A percentile compares a stretch with the other conserved stretches of the same genome.
Conservation (phyloP, 2,797 vertebrate species). For the Pyrocephalus nanus region DNA sequence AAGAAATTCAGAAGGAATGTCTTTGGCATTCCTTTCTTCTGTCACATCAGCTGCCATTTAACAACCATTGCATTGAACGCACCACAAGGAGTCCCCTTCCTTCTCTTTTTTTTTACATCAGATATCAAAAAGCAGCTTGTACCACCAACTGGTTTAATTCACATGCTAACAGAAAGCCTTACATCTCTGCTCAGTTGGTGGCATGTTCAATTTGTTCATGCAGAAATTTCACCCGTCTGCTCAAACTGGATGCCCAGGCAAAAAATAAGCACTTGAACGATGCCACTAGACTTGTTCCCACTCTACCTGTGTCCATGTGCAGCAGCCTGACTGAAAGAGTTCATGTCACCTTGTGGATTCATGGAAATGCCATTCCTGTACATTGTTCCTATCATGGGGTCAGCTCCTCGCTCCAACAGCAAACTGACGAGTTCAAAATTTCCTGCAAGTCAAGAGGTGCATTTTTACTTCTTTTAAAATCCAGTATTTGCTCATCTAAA, state of each 20-base stretch:
- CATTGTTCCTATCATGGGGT: slow-evolving; percentile 96
- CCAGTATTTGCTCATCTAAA: neutral
- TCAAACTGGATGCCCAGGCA: neutral
- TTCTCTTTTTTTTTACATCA: neutral
- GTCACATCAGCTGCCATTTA: slow-evolving; percentile 17
- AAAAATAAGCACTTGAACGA: slow-evolving; percentile 20
- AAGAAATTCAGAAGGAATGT: slow-evolving; percentile 33
- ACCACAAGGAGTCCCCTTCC: neutral
- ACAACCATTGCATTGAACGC: slow-evolving; percentile 6
- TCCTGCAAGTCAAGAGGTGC: slow-evolving; percentile 80
- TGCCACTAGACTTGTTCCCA: slow-evolving; percentile 59
- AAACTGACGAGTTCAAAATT: slow-evolving; percentile 97
- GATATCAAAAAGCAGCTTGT: slow-evolving; percentile 5
- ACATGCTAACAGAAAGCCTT: slow-evolving; percentile 41
- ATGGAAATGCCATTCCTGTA: slow-evolving; percentile 96
- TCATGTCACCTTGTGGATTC: slow-evolving; percentile 95
- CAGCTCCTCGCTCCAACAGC: slow-evolving; percentile 93
- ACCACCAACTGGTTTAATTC: slow-evolving; percentile 22
- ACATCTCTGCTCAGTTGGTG: neutral
- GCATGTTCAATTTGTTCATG: slow-evolving; percentile 5
- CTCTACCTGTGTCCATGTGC: slow-evolving; percentile 96
- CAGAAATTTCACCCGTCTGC: slow-evolving; percentile 31
- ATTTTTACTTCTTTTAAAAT: slow-evolving; percentile 42
- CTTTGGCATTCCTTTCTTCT: slow-evolving; percentile 11
- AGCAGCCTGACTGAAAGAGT: slow-evolving; percentile 97